Conservation (phyloP, 2,113 vertebrate species). For the Aptenodytes forsteri region DNA sequence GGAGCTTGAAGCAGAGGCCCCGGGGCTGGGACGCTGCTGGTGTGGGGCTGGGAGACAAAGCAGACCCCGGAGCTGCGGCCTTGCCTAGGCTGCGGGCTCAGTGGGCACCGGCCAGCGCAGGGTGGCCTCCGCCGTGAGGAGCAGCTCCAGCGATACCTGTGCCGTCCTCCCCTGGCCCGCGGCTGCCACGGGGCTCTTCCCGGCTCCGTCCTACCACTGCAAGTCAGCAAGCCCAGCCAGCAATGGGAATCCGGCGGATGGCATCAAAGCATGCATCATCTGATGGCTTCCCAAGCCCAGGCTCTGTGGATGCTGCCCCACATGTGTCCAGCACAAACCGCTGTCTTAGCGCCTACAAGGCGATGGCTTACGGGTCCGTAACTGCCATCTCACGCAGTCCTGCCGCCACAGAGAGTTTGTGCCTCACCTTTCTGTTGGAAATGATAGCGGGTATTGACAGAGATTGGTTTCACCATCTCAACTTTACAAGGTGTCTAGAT, state of each 20-base stretch:
- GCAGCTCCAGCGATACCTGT: accelerated
- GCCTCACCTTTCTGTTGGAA: not conserved
- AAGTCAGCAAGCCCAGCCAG: not conserved
- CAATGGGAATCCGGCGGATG: accelerated
- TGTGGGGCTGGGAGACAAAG: not conserved
- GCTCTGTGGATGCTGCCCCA: not conserved
- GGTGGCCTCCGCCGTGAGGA: accelerated
- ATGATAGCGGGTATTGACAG: not conserved
- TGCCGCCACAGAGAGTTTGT: accelerated
- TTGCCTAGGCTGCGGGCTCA: accelerated
- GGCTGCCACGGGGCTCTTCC: not conserved
- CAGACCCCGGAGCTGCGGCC: not conserved
- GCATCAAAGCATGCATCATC: accelerated
- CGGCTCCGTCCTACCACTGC: not conserved
- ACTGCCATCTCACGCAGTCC: accelerated
- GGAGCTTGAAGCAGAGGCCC: not conserved
- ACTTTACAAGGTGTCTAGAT: not conserved
- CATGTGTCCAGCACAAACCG: accelerated
- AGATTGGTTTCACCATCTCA: not conserved
- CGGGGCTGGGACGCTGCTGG: not conserved
- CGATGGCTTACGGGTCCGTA: accelerated
- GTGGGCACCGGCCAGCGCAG: accelerated
- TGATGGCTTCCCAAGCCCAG: accelerated
- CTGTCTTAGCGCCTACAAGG: accelerated
- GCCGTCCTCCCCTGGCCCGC: not conserved